A percentile compares a stretch with the other conserved stretches of the same genome.
Conservation (phyloP, 2,888 invertebrate species). For the Tetranychus truncatus region DNA sequence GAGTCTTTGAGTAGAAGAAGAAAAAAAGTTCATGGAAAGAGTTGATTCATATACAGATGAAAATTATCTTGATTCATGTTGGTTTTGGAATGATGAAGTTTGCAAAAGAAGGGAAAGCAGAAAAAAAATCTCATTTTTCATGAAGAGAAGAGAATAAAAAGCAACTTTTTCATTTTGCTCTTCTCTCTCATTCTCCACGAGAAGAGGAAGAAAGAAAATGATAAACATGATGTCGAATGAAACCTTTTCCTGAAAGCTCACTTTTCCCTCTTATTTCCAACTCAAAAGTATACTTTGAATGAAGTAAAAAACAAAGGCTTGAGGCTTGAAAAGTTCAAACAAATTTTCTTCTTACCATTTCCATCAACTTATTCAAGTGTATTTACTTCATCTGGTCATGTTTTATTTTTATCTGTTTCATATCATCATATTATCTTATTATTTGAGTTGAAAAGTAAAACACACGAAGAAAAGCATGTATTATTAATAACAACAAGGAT, state of each 20-base stretch:
- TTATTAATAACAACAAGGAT: no score
- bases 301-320: neutral
- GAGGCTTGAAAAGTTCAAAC: neutral
- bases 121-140: neutral
- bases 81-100: neutral
- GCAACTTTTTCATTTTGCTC: neutral
- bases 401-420: no score
- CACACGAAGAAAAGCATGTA: no score
- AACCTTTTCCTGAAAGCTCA: no score
- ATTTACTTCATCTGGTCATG: no score
- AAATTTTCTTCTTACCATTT: neutral
- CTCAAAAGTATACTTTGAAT: neutral
- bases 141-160: neutral
- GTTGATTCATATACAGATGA: neutral
- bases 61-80: slow-evolving; percentile 1
- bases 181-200: neutral
- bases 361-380: neutral
- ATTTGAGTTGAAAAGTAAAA: no score
- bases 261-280: neutral
- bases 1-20: neutral
- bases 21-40: neutral
- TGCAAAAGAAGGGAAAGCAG: neutral
- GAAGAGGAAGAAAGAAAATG: neutral
- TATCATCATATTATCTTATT: no score
- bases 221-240: neutral